Base-by-base conservation (phyloP, 2,113 vertebrate species). In the Ciconia maguari region DNA sequence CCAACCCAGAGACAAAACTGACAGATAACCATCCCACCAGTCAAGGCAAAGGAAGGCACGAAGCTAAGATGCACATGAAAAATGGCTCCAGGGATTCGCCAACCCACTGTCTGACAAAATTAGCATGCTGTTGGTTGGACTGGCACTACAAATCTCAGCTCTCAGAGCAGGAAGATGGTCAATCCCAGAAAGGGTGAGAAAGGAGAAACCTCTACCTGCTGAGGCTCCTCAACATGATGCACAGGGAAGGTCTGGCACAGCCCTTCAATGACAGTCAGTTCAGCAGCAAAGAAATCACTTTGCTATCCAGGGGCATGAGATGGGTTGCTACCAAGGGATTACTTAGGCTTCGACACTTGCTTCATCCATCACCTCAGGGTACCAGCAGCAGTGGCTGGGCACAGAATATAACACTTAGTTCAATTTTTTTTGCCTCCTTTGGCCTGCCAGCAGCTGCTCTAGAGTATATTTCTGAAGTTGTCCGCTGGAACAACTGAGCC, bases 201-300 rank as follows among this genome's bases (percentile, higher is more conserved):
- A 78, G 30, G 14, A 75, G 49, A 57, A 60, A 51, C 15, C 36
- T 57, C 41, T 7, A 7, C 26, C 34, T 68, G 42, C 66, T 62
- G 68, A 22, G 18, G 38, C 18, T 27, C 24, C 79, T 42, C 46
- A 46, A 14, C 11, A 3, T 0, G 7, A 41, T 2, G 8, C 2
- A 9, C 29, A 66, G 38, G 34, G 14, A 57, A 17, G 21, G 27
- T 24, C 25, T 87, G 65, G 51, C 55, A 49, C 13, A n/a, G 46
- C 38, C 69, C 22, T 71, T 44, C 62, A 41, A 3, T 0, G 7
- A 32, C 71, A 71, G 25, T 8, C 41, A 42, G 18, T 32, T 83
- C 51, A 32, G 54, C 34, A 25, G 38, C 51, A 52, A 62, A 61
- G 60, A 51, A 55, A 44, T 27, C n/a, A 10, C 61, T 69, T 41